Evolutionary conservation across 2,797 vertebrate species (phyloP).

Genomic region (Gymnoscopelus braueri): DNA sequence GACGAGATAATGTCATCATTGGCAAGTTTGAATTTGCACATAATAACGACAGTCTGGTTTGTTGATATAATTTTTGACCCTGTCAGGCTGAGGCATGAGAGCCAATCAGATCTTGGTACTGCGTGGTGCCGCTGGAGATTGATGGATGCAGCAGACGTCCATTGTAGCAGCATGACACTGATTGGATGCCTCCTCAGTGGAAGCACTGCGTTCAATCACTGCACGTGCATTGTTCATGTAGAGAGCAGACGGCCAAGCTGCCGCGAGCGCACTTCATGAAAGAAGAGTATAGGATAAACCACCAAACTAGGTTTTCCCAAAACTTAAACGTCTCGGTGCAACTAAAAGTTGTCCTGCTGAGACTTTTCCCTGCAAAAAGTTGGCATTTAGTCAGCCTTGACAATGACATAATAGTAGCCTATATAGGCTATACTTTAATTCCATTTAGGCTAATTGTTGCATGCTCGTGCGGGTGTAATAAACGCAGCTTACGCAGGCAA

Average conservation of each 20-base stretch:
- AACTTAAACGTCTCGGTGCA: background rate
- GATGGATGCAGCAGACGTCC: constrained; percentile 75
- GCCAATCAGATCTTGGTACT: constrained; percentile 61
- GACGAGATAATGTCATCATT: background rate
- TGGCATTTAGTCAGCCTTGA: no score
- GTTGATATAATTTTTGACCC: constrained; percentile 58
- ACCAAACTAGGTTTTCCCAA: constrained; percentile 39
- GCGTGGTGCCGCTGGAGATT: constrained; percentile 58
- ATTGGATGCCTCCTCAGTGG: constrained; percentile 72
- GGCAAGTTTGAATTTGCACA: constrained; percentile 16
- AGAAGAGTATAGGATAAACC: constrained; percentile 45
- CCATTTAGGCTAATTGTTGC: no score
- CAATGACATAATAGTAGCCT: no score
- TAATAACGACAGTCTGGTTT: constrained; percentile 11
- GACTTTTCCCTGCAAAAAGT: no score
- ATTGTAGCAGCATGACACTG: constrained; percentile 74
- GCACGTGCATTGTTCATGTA: constrained; percentile 52
- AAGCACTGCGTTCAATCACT: constrained; percentile 58
- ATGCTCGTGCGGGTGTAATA: no score
- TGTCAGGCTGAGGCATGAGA: constrained; percentile 46
- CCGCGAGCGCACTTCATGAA: constrained; percentile 64
- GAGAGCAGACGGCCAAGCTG: constrained; percentile 65
- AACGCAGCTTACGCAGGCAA: no score
- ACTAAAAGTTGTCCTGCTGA: background rate
- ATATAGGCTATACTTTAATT: no score